Evolutionary conservation across 1,140 invertebrate genomes (phyloP).

Genomic region (Neelides sp.): DNA sequence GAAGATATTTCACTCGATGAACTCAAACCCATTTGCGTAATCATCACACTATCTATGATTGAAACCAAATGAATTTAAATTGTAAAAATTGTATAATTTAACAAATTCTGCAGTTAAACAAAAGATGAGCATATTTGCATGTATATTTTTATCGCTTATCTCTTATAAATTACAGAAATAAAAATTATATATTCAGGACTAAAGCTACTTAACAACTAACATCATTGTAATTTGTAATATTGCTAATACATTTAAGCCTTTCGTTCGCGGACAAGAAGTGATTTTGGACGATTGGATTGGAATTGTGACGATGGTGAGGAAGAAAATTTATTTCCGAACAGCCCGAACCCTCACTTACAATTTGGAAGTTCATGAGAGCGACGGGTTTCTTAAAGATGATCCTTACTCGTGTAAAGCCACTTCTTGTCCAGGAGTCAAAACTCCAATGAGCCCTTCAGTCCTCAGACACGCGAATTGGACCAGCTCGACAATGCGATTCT

Average conservation of each 20-base stretch:
- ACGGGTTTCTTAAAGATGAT: slow-evolving; percentile 23
- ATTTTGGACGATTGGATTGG: slow-evolving; percentile 19
- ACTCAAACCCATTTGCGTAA: slow-evolving; percentile 58
- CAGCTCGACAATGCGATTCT: slow-evolving; percentile 5
- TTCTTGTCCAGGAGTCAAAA: slow-evolving; percentile 19
- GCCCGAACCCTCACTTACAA: slow-evolving; percentile 10
- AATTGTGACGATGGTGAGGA: slow-evolving; percentile 14
- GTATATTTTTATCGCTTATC: background rate
- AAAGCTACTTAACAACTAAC: too few species aligned
- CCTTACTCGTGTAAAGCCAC: slow-evolving; percentile 18
- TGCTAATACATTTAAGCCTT: too few species aligned
- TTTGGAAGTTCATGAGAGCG: slow-evolving; percentile 11
- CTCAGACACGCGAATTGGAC: slow-evolving; percentile 12
- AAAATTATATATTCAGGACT: background rate
- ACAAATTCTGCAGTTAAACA: too few species aligned
- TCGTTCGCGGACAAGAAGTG: slow-evolving; percentile 19
- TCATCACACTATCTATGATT: too few species aligned
- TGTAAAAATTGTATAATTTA: too few species aligned
- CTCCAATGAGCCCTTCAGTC: background rate
- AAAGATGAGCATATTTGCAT: too few species aligned
- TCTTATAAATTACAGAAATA: background rate
- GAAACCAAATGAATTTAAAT: too few species aligned
- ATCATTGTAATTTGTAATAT: too few species aligned
- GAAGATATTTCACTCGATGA: slow-evolving; percentile 65
- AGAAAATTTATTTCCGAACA: slow-evolving; percentile 18